These are phyloP conservation scores for Brachionus koreanus DNA, from an alignment of 1,140 invertebrate genomes.

Conservation along the genomic window DNA sequence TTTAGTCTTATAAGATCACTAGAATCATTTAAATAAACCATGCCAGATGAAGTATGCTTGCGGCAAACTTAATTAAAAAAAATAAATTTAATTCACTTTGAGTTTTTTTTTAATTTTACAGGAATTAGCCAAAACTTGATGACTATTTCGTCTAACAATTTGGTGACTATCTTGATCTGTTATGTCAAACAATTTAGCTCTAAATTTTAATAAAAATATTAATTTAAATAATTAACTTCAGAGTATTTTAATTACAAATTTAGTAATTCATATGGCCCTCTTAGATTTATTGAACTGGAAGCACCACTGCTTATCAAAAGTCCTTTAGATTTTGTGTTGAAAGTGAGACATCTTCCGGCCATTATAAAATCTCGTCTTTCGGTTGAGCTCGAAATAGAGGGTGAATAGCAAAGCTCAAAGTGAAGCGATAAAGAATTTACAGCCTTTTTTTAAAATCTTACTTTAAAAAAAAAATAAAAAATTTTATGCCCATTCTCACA, in stretches of 20 bases:
- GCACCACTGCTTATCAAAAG: constrained; percentile 13
- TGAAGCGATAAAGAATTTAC: neutral
- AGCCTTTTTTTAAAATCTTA: neutral
- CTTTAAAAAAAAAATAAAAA: neutral
- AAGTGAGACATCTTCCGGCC: constrained; percentile 22
- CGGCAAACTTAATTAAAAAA: constrained; percentile 21
- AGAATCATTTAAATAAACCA: constrained; percentile 12
- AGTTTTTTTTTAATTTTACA: neutral
- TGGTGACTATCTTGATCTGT: constrained; percentile 18
- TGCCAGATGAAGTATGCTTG: constrained; percentile 16
- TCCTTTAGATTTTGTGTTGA: constrained; percentile 41
- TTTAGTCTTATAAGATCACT: neutral
- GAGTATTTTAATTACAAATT: neutral
- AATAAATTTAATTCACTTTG: neutral
- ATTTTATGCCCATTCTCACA: neutral
- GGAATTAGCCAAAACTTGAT: constrained; percentile 8
- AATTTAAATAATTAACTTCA: too few relatives aligned
- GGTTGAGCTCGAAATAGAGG: constrained; percentile 30
- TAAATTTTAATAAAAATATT: neutral
- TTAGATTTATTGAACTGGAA: neutral
- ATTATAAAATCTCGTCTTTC: constrained; percentile 43
- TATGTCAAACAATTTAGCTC: constrained; percentile 41
- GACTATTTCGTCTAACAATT: constrained; percentile 12
- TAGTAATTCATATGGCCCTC: constrained; percentile 34
- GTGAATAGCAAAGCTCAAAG: constrained; percentile 28